Evolutionary conservation across 2,797 vertebrate species (phyloP).

Genomic region (Pangasius djambal): DNA sequence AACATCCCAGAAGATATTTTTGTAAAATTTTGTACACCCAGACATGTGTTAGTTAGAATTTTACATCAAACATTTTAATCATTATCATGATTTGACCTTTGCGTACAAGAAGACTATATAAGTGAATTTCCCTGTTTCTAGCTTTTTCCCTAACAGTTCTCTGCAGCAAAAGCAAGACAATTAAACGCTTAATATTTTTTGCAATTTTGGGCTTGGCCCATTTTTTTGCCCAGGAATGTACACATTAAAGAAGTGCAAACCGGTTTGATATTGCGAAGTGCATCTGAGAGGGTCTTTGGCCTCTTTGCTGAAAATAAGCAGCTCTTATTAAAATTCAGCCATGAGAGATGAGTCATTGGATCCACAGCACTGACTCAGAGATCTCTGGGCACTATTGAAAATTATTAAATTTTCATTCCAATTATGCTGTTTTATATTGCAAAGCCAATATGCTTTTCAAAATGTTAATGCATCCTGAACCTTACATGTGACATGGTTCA

Average conservation of each 20-base stretch:
- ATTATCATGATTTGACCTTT: too few relatives aligned
- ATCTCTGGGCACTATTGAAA: neutral
- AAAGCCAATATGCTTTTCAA: neutral
- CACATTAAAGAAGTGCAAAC: neutral
- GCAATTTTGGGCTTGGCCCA: too few relatives aligned
- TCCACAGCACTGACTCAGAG: slow-evolving; percentile 8
- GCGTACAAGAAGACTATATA: too few relatives aligned
- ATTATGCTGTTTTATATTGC: neutral
- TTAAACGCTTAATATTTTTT: too few relatives aligned
- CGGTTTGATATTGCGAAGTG: neutral
- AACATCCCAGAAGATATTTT: too few relatives aligned
- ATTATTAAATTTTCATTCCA: slow-evolving; percentile 4
- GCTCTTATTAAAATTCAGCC: slow-evolving; percentile 10
- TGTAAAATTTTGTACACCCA: too few relatives aligned
- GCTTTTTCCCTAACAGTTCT: too few relatives aligned
- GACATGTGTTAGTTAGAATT: too few relatives aligned
- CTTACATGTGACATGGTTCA: too few relatives aligned
- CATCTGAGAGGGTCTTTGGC: neutral
- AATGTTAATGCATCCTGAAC: neutral
- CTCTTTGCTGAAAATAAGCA: slow-evolving; percentile 13
- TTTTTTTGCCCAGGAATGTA: neutral
- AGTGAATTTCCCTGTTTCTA: too few relatives aligned
- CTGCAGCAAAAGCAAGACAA: too few relatives aligned
- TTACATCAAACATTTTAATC: too few relatives aligned
- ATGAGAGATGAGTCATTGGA: slow-evolving; percentile 27